Base-by-base conservation (phyloP, 2,888 invertebrate genomes). In the Griposia aprilina region DNA sequence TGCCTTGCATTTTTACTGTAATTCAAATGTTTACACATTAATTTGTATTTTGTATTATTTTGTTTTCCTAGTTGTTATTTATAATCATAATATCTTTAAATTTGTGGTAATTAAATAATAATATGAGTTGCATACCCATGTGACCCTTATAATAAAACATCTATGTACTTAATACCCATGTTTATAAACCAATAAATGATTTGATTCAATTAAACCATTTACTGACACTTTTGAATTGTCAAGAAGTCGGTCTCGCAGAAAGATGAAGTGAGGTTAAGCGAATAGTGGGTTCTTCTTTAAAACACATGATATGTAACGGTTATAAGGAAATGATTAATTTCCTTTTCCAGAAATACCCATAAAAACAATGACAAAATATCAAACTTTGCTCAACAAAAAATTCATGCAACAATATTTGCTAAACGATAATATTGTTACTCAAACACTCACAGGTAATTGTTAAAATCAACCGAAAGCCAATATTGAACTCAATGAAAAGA, bases 381-480 rank as follows among this genome's bases (percentile, higher is more conserved):
- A 36, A 76, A 63, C 62, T 63, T 80, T 68, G 23, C 45, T 55
- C 26, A 67, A 52, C 26, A 17, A 50, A 71, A 66, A 63, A 36
- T 26, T 78, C 55, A 67, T 3, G 26, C 1, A 57, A 48, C 6
- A 83, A 78, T 45, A 71, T 84, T 76, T 75, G 20, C 11, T 50
- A 52, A 76, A 13, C 36, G 30, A 77, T 66, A 66, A 83, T 69
- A 76, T 81, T 85, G 55, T 59, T 26, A 59, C 48, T 72, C 68
- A 83, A 80, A 63, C 17, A 68, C 36, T 76, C 55, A 36, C 66
- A 36, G 0, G 36, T 63, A 71, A 84, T 80, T 82, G 75, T 67
- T 83, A 80, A 75, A 84, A 84, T 75, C 48, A 75, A 84, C 81
- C 23, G 20, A 60, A 11, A 72, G 8, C 36, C 55, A 84, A 82